A percentile compares a stretch with the other conserved stretches of the same genome.
phyloP scores from a whole-genome alignment of 2,888 invertebrate genomes.

The Lycocerus yunnanus region DNA sequence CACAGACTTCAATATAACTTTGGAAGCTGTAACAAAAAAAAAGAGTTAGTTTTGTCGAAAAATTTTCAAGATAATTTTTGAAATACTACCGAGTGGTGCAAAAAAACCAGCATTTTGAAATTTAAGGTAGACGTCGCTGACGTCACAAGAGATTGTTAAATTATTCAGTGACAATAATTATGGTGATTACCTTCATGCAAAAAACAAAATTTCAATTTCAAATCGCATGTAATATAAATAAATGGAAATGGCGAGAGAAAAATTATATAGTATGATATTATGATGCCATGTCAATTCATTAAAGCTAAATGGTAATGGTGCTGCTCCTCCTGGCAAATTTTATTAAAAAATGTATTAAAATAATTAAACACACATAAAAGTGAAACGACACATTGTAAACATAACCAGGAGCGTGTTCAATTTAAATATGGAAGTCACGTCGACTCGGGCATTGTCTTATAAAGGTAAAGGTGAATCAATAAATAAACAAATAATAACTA shows the following conservation, averaged over 20 bases:
- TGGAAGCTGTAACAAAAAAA: conserved; percentile 68
- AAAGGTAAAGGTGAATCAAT: background rate
- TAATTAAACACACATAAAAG: background rate
- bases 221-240: background rate
- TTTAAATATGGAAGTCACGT: background rate
- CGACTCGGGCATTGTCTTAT: background rate
- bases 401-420: background rate
- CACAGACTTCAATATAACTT: conserved; percentile 86
- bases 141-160: background rate
- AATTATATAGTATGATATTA: no score
- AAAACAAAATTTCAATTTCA: background rate
- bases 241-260: background rate
- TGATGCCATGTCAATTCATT: background rate
- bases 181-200: background rate
- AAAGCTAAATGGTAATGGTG: background rate
- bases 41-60: conserved; percentile 18
- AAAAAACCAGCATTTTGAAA: no score
- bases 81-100: no score
- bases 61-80: background rate
- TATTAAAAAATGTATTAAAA: background rate
- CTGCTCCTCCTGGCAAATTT: background rate
- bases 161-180: background rate
- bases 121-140: background rate
- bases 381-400: background rate
- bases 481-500: background rate